Percentiles rank a stretch among this genome's conserved stretches.
phyloP scores from a whole-genome alignment of 2,113 vertebrate genomes.

The Pholis gunnellus region DNA sequence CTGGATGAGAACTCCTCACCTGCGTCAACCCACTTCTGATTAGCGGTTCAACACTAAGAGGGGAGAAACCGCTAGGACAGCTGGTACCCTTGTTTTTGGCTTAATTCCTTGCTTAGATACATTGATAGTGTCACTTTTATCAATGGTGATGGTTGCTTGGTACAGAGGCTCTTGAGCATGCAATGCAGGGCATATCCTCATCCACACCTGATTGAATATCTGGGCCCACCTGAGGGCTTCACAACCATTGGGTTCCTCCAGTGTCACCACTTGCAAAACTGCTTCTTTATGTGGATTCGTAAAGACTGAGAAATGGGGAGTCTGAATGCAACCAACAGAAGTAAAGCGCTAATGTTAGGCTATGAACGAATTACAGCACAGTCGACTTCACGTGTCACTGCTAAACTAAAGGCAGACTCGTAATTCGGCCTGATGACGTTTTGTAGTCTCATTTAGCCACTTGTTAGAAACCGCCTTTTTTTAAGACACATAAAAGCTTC shows the following conservation, averaged over 20 bases:
- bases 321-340: no score
- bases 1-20: conserved; percentile 32
- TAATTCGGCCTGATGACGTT: no score
- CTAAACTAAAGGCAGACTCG: no score
- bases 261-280: neutral
- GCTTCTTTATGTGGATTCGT: neutral
- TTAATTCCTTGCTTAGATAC: neutral
- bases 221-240: neutral
- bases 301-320: neutral
- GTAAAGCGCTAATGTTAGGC: no score
- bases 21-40: neutral
- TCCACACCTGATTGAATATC: neutral
- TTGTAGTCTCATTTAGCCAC: no score
- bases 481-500: no score
- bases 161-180: neutral
- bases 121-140: neutral
- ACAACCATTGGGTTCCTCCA: neutral
- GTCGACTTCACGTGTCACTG: no score
- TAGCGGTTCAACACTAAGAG: neutral
- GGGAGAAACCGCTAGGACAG: neutral
- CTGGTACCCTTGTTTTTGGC: neutral
- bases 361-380: no score
- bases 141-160: neutral
- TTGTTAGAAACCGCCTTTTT: no score
- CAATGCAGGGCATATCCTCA: neutral